These are phyloP conservation scores for Tipula vernalis DNA, from an alignment of 2,888 invertebrate species.

Conservation along the genomic window DNA sequence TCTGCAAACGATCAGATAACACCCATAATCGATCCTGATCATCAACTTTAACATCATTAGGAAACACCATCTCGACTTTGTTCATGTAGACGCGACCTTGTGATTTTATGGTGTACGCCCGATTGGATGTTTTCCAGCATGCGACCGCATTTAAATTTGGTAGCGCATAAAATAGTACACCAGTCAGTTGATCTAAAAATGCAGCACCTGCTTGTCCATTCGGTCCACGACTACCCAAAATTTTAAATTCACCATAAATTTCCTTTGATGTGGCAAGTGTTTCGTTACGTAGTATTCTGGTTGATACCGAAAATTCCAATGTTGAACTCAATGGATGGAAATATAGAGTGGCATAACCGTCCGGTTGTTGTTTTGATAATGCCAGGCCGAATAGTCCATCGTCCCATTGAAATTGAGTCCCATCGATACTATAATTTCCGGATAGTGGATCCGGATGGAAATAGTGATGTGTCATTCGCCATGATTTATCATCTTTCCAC, in stretches of 20 bases:
- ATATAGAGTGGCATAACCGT: conserved; percentile 58
- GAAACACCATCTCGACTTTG: conserved; percentile 58
- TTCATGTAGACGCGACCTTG: conserved; percentile 62
- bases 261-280: conserved; percentile 36
- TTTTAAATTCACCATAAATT: conserved; percentile 51
- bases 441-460: conserved; percentile 60
- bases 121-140: conserved; percentile 62
- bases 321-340: conserved; percentile 70
- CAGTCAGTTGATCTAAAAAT: conserved; percentile 55
- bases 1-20: conserved; percentile 56
- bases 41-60: conserved; percentile 67
- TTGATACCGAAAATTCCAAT: conserved; percentile 63
- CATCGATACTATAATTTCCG: conserved; percentile 59
- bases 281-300: conserved; percentile 49
- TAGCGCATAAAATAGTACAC: conserved; percentile 60
- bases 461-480: conserved; percentile 58
- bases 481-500: conserved; percentile 55
- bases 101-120: conserved; percentile 51
- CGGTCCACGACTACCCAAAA: conserved; percentile 54
- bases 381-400: conserved; percentile 68
- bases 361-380: conserved; percentile 47
- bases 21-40: conserved; percentile 59
- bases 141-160: conserved; percentile 64
- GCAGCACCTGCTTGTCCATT: conserved; percentile 63
- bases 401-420: conserved; percentile 58